Conservation (phyloP, 2,113 vertebrate species). For the Entomyzon cyanotis region DNA sequence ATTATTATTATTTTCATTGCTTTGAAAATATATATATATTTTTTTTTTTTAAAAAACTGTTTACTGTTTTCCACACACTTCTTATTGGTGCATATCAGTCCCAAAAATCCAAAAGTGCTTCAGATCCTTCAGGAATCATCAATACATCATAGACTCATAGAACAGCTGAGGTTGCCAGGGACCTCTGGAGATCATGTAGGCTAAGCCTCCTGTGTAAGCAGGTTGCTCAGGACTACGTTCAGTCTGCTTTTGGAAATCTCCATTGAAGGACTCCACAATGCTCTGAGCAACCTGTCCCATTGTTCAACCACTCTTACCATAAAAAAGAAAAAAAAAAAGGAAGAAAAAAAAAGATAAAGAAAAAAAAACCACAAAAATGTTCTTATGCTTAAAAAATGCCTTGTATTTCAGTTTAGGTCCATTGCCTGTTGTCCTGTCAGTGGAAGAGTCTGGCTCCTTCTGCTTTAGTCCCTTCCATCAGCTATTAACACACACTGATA, state of each 20-base stretch:
- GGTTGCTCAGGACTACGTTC: not conserved
- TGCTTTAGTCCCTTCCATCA: not conserved
- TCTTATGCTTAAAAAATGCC: not conserved
- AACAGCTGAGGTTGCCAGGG: not conserved
- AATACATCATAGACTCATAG: fast-evolving
- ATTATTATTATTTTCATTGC: not conserved
- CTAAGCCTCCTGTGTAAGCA: not conserved
- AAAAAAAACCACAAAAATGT: too few relatives aligned
- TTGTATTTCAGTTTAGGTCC: not conserved
- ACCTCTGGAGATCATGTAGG: not conserved
- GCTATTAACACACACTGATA: not conserved
- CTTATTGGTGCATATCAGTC: not conserved
- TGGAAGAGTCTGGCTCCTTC: not conserved
- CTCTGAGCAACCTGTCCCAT: not conserved
- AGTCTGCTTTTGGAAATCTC: not conserved
- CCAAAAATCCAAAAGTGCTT: not conserved
- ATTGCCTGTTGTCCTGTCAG: not conserved
- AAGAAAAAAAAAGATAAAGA: too few relatives aligned
- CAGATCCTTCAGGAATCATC: not conserved
- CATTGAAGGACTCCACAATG: not conserved
- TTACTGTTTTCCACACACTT: not conserved
- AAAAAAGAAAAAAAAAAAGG: not conserved
- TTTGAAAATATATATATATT: not conserved
- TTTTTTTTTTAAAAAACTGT: not conserved
- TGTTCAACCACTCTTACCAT: not conserved